Conservation (phyloP, 1,140 invertebrate genomes). For the Phymorhynchus buccinoides region DNA sequence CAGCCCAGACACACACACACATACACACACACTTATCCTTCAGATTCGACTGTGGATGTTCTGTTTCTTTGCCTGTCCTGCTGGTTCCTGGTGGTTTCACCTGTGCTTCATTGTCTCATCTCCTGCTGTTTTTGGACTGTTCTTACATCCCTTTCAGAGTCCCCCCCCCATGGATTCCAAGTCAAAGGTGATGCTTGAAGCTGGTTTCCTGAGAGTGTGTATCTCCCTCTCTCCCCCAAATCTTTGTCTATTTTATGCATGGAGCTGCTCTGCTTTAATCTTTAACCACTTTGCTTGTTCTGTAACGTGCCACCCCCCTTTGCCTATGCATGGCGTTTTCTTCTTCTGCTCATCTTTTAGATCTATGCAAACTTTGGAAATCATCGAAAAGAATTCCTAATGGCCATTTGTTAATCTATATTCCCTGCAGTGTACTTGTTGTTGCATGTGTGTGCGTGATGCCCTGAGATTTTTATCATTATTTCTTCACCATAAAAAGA, state of each 20-base stretch:
- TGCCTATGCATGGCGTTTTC: background rate
- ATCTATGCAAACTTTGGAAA: conserved; percentile 22
- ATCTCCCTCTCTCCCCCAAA: background rate
- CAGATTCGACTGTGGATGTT: no score
- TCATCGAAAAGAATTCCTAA: conserved; percentile 1
- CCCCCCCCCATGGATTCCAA: no score
- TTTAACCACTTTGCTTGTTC: conserved; percentile 11
- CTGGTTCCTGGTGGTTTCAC: background rate
- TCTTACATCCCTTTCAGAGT: no score
- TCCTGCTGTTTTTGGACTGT: no score
- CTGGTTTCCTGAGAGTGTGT: no score
- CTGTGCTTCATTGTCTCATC: no score
- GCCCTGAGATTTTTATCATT: no score
- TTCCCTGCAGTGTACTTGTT: background rate
- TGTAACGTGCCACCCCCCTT: background rate
- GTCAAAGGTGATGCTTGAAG: no score
- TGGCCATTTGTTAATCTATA: conserved; percentile 10
- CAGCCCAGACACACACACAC: background rate
- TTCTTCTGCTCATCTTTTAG: background rate
- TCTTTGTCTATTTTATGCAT: background rate
- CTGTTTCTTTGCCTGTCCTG: conserved; percentile 5
- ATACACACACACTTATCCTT: background rate
- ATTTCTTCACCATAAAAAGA: no score
- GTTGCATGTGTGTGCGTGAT: background rate
- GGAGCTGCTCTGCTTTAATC: no score